A percentile compares a stretch with the other conserved stretches of the same genome.
Conservation (phyloP, 2,113 vertebrate genomes). For the Oceanodroma tethys region DNA sequence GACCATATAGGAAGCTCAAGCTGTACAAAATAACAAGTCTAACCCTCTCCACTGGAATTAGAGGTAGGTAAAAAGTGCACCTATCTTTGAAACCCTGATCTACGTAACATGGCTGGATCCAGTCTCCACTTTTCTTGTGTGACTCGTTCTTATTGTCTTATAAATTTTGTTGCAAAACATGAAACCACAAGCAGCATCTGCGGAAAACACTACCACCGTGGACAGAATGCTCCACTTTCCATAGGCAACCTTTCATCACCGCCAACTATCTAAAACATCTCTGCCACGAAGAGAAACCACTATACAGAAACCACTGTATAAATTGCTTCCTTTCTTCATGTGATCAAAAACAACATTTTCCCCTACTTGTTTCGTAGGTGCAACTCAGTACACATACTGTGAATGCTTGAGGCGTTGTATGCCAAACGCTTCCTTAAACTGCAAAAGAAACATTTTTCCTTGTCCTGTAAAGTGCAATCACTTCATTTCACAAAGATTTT, state of each 20-base stretch:
- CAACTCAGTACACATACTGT: not conserved
- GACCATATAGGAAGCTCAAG: not conserved
- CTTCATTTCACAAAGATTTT: not conserved
- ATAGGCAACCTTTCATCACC: not conserved
- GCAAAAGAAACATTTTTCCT: not conserved
- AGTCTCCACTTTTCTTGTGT: not conserved
- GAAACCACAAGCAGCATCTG: not conserved
- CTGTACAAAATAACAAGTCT: not conserved
- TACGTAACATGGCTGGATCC: not conserved
- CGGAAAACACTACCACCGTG: accelerated
- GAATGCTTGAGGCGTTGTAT: accelerated
- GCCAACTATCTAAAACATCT: not conserved
- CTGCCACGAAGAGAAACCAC: not conserved
- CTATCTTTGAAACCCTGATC: not conserved
- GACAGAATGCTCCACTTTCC: not conserved
- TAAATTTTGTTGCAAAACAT: not conserved
- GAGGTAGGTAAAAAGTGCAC: not conserved
- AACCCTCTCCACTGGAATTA: not conserved
- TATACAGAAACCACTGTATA: not conserved
- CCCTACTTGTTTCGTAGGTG: not conserved
- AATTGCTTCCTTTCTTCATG: not conserved
- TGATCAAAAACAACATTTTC: not conserved
- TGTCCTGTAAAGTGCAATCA: not conserved
- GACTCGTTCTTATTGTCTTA: accelerated
- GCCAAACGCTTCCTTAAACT: not conserved